phyloP scores from a whole-genome alignment of 2,888 invertebrate genomes.

The Nomada lathburiana region DNA sequence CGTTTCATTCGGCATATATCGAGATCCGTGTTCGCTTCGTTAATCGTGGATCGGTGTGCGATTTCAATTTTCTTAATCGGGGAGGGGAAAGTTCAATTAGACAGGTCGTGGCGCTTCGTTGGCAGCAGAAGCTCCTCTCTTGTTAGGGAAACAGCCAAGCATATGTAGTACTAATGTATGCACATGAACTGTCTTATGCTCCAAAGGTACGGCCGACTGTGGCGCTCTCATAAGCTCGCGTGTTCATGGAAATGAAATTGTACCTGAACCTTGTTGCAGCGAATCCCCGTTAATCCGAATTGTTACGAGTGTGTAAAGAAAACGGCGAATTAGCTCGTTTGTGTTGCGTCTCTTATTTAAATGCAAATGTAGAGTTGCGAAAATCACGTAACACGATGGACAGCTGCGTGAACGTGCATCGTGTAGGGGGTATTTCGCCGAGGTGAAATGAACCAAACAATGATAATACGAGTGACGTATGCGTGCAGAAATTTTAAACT shows the following conservation, averaged over 20 bases:
- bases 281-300: constrained; percentile 34
- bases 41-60: too few species aligned
- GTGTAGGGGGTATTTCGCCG: too few species aligned
- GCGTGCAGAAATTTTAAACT: too few species aligned
- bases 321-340: constrained; percentile 2
- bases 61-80: background rate
- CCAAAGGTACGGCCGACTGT: constrained; percentile 4
- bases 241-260: constrained; percentile 49
- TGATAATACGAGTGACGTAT: too few species aligned
- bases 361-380: background rate
- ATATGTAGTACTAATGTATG: background rate
- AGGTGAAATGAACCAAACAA: too few species aligned
- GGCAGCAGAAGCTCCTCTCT: background rate
- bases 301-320: constrained; percentile 6
- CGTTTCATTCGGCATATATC: too few species aligned
- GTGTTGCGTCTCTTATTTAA: background rate
- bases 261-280: constrained; percentile 7
- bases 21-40: too few species aligned
- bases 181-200: constrained; percentile 14
- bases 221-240: constrained; percentile 16
- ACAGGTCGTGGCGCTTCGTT: background rate
- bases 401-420: too few species aligned
- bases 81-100: background rate
- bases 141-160: background rate
- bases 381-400: too few species aligned